Evolutionary conservation across 2,113 vertebrate genomes (phyloP), one percentile per base, ranked within the genome.

Genomic region (Sturnus vulgaris): DNA sequence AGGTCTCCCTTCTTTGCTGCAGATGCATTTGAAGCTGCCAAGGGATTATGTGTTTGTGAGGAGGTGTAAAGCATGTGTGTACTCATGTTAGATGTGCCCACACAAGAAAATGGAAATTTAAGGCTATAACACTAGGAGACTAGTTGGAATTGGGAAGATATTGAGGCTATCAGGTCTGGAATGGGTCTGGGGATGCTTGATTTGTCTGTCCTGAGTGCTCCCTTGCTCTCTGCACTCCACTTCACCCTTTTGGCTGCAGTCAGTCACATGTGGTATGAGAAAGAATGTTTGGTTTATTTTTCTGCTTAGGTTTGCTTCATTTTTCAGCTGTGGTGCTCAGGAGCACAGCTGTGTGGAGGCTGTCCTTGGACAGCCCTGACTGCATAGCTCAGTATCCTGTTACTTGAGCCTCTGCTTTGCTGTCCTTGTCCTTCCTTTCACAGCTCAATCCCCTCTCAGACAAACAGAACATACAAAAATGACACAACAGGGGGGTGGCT

Each of bases 31-130:
- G n/a, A 71, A 76, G 35, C 21, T 86, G 53, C 15, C n/a, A 52
- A 66, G 19, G 44, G 30, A 13, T 57, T 57, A 24, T 2, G 7
- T 0, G 0, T 44, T 55, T 39, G 16, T 6, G 10, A 24, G 21
- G 25, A 49, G 30, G 15, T 47, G 53, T 35, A 44, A 72, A 72
- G 44, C 35, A 30, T 4, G 3, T 16, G 3, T 12, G 19, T 19
- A 44, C 10, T 63, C 20, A 44, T 12, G 11, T 14, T 14, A 28
- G 40, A 39, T 4, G 3, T 30, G 27, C n/a, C 22, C 25, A 30
- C 17, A 39, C 9, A 44, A 60, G 64, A 50, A 87, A 63, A 11
- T 5, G 12, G 16, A 75, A 31, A 59, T 37, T 35, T 40, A 63
- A 55, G 52, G n/a, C 18, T 35, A 0, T 4, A 39, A 35, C 12